Conservation (phyloP, 2,797 vertebrate species). For the Diplodus sargus region DNA sequence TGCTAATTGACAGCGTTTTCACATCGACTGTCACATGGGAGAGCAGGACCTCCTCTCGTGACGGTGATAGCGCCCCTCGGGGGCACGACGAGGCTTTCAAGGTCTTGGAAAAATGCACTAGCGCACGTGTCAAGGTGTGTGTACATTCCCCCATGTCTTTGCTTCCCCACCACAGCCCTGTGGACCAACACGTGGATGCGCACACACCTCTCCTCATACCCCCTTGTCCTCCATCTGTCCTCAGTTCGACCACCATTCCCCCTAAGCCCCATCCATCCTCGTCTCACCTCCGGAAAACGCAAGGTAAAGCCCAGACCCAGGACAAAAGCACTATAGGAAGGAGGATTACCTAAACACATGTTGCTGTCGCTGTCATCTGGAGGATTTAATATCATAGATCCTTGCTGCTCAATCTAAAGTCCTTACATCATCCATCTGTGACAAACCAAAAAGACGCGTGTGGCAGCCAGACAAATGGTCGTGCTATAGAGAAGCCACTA, state of each 20-base stretch:
- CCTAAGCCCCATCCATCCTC: slow-evolving; percentile 1
- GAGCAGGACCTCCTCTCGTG: slow-evolving; percentile 13
- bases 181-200: slow-evolving; percentile 18
- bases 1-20: slow-evolving; percentile 17
- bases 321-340: slow-evolving; percentile 47
- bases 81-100: slow-evolving; percentile 16
- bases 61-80: background rate
- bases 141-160: slow-evolving; percentile 3
- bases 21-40: slow-evolving; percentile 4
- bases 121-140: slow-evolving; percentile 17
- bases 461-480: slow-evolving; percentile 59
- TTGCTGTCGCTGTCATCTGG: slow-evolving; percentile 38
- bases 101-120: slow-evolving; percentile 6
- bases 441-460: slow-evolving; percentile 36
- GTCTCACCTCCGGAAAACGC: slow-evolving; percentile 19
- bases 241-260: slow-evolving; percentile 14
- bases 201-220: slow-evolving; percentile 16
- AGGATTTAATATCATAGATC: slow-evolving; percentile 51
- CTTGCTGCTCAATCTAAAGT: slow-evolving; percentile 32
- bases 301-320: slow-evolving; percentile 18
- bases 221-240: slow-evolving; percentile 36
- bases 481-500: slow-evolving; percentile 62
- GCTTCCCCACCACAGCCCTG: background rate
- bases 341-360: slow-evolving; percentile 59
- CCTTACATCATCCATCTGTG: slow-evolving; percentile 52